Base-by-base conservation (phyloP, 1,140 invertebrate genomes). In the Coelopa frigida region DNA sequence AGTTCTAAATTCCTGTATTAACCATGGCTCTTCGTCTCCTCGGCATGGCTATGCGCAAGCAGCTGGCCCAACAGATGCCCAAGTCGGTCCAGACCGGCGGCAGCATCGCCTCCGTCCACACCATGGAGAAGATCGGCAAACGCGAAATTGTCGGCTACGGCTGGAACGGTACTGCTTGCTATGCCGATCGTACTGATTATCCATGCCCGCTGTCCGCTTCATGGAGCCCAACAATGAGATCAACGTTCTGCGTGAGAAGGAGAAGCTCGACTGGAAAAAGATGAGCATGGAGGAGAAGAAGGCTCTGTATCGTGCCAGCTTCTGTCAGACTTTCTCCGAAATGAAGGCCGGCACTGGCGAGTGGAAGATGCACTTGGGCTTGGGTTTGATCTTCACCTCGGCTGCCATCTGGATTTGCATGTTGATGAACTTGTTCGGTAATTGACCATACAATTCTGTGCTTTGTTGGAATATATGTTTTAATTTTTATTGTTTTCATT, bases 191-290 rank as follows among this genome's bases (percentile, higher is more conserved):
- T 46, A 35, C 72, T 5, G 86, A 87, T 55, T 87, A 81, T 61
- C 95, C 14, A 75, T 88, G 70, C 94, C 95, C n/a, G 88, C 91
- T 33, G 81, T 98, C 48, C 77, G 94, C 46, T 98, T 87, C 75
- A 84, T 80, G 58, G 73, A 79, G 50, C 69, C 76, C 26, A 79
- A 70, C 38, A 73, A 78, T 40, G 79, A 81, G 53, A 72, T 81
- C 48, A 73, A 74, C 65, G 81, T 78, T 24, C 73, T 98, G 32
- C 78, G 81, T 50, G 80, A 91, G 60, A 98, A 97, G 68, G 94
- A 98, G 71, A 90, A 89, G 71, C 90, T 87, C 24, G 93, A 97
- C 65, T 98, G 95, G 95, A 87, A 84, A 52, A 87, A 87, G 53
- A 68, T 98, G 5, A 81, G 83, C 5, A 59, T 87, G 0, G 87